phyloP scores from a whole-genome alignment of 2,888 invertebrate genomes.

The Drosophila diplacantha region DNA sequence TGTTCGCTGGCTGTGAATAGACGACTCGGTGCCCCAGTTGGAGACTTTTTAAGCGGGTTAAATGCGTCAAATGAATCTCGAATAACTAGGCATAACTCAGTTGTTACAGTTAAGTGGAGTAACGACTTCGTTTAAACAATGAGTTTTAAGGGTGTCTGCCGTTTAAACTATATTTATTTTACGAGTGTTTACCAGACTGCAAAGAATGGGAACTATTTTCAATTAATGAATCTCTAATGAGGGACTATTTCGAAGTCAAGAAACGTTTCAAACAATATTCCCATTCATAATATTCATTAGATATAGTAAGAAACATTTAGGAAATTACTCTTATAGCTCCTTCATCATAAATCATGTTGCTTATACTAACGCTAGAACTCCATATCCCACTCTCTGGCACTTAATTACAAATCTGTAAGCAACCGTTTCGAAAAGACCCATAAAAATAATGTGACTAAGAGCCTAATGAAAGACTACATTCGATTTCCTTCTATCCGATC shows the following conservation, averaged over 20 bases:
- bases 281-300: too few relatives aligned
- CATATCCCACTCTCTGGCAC: not conserved
- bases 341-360: not conserved
- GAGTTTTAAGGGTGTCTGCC: slow-evolving; percentile 4
- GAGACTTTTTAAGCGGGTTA: slow-evolving; percentile 24
- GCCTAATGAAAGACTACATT: slow-evolving; percentile 24
- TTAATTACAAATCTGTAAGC: slow-evolving; percentile 1
- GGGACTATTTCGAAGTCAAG: not conserved
- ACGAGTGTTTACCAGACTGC: not conserved
- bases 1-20: slow-evolving; percentile 13
- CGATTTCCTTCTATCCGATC: slow-evolving; percentile 10
- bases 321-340: not conserved
- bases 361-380: not conserved
- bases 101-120: slow-evolving; percentile 8
- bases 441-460: slow-evolving; percentile 18
- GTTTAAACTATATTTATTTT: not conserved
- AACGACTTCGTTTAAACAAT: not conserved
- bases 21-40: slow-evolving; percentile 22
- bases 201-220: not conserved
- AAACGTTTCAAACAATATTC: not conserved
- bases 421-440: slow-evolving; percentile 19
- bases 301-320: not conserved
- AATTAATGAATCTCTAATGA: not conserved
- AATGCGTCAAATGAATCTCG: slow-evolving; percentile 3
- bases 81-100: slow-evolving; percentile 16